Evolutionary conservation across 2,888 invertebrate genomes (phyloP).

Genomic region (Gasteruption jaculator): DNA sequence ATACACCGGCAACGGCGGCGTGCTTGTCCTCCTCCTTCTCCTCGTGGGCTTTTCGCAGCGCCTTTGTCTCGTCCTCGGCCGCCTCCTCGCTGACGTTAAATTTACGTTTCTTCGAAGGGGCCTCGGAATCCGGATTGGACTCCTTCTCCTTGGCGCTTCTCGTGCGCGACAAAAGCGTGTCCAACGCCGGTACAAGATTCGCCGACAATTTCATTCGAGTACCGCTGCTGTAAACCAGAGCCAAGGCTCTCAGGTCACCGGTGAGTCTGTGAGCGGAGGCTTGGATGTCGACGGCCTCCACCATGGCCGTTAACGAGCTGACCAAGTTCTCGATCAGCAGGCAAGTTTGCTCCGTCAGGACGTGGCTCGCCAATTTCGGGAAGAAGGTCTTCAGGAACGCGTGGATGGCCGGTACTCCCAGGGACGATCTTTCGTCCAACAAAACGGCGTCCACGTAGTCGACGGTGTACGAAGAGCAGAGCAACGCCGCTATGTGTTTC

Average conservation of each 20-base stretch:
- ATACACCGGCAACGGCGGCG: slow-evolving; percentile 25
- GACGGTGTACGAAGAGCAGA: slow-evolving; percentile 77
- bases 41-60: slow-evolving; percentile 23
- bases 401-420: slow-evolving; percentile 80
- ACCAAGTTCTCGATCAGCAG: slow-evolving; percentile 61
- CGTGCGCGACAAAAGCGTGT: slow-evolving; percentile 43
- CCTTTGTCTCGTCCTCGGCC: slow-evolving; percentile 25
- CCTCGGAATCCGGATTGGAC: slow-evolving; percentile 37
- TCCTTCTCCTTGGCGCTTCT: slow-evolving; percentile 37
- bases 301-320: slow-evolving; percentile 57
- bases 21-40: slow-evolving; percentile 27
- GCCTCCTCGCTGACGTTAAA: slow-evolving; percentile 33
- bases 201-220: slow-evolving; percentile 45
- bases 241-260: slow-evolving; percentile 58
- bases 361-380: slow-evolving; percentile 74
- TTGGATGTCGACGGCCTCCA: slow-evolving; percentile 54
- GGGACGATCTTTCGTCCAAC: slow-evolving; percentile 79
- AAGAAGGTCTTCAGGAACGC: slow-evolving; percentile 86
- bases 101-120: slow-evolving; percentile 47
- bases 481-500: slow-evolving; percentile 76
- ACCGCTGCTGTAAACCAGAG: slow-evolving; percentile 56
- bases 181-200: slow-evolving; percentile 41
- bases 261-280: slow-evolving; percentile 54
- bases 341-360: slow-evolving; percentile 59
- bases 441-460: slow-evolving; percentile 90